phyloP scores from a whole-genome alignment of 2,797 vertebrate genomes.

The Diceros bicornis region DNA sequence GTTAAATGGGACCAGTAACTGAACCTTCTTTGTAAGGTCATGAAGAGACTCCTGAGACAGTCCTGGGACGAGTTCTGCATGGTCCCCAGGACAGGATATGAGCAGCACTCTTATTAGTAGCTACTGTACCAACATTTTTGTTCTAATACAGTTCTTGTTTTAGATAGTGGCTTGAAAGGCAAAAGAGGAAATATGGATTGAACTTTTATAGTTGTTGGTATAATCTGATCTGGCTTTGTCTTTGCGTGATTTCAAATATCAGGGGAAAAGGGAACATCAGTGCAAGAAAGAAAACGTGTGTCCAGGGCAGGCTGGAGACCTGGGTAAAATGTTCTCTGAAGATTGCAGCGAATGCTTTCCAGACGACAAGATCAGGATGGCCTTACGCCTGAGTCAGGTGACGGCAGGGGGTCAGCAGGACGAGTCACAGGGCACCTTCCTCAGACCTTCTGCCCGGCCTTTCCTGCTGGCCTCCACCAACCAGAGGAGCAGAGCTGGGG shows the following conservation, averaged over 20 bases:
- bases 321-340: too few species aligned
- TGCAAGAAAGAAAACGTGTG: not conserved
- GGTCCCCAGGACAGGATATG: not conserved
- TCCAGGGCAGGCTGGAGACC: too few species aligned
- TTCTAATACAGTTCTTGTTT: not conserved
- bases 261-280: not conserved
- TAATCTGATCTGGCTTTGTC: not conserved
- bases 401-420: too few species aligned
- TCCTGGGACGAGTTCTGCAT: not conserved
- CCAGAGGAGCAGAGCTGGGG: not conserved
- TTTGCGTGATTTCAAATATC: not conserved
- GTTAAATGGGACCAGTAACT: not conserved
- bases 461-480: not conserved
- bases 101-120: not conserved
- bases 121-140: not conserved
- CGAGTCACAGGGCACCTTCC: too few species aligned
- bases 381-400: too few species aligned
- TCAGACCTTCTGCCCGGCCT: not conserved
- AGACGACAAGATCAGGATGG: too few species aligned
- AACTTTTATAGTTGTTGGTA: too few species aligned
- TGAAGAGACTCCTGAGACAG: not conserved
- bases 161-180: not conserved
- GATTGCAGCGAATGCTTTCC: accelerated
- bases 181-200: not conserved
- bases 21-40: not conserved